Percentiles rank a stretch among this genome's conserved stretches.
Evolutionary conservation across 1,140 invertebrate species (phyloP).

Genomic region (Drosophila setifemur): DNA sequence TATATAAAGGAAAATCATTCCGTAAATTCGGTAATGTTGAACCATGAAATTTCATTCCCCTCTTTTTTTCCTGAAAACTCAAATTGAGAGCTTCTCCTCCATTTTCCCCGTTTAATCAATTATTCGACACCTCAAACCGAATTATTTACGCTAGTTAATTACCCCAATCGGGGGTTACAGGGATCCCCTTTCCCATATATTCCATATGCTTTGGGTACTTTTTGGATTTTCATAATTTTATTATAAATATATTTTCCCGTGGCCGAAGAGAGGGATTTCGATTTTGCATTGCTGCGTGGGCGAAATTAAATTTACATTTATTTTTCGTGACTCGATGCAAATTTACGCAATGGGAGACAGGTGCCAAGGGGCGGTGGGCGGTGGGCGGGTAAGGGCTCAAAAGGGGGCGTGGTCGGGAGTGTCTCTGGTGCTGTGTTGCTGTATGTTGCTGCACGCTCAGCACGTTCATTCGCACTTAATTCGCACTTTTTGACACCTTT

Average conservation of each 20-base stretch:
- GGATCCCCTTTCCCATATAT: neutral
- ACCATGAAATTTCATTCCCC: no score
- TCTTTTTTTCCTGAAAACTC: no score
- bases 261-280: no score
- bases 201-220: neutral
- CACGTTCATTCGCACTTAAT: constrained; percentile 80
- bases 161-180: neutral
- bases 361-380: constrained; percentile 4
- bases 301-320: constrained; percentile 73
- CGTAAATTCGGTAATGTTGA: no score
- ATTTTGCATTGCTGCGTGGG: constrained; percentile 25
- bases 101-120: no score
- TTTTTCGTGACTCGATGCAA: constrained; percentile 67
- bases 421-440: no score
- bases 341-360: constrained; percentile 52
- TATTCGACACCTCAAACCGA: no score
- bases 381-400: neutral
- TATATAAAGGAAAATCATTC: no score
- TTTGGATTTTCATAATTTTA: constrained; percentile 67
- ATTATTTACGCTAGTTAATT: neutral
- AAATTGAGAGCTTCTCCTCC: no score
- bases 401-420: constrained; percentile 42
- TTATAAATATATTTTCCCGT: constrained; percentile 52
- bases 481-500: constrained; percentile 79
- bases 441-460: constrained; percentile 76